Evolutionary conservation across 2,888 invertebrate species (phyloP).

Genomic region (Caenorhabditis drosophilae): DNA sequence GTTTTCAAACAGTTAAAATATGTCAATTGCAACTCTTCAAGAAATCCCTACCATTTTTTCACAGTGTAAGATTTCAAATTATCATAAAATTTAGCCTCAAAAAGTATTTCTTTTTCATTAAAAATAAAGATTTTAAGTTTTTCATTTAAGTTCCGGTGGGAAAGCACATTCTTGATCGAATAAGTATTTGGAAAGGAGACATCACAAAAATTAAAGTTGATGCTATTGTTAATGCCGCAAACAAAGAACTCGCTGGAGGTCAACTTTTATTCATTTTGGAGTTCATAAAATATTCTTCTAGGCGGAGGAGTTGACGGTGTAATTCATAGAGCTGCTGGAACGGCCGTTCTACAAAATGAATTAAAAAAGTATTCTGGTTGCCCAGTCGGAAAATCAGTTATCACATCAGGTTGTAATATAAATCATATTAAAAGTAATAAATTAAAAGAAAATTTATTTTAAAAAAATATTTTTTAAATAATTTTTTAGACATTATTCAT

Average conservation of each 20-base stretch:
- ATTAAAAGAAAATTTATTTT: not conserved
- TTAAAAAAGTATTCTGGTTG: conserved; percentile 79
- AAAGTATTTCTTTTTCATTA: no score
- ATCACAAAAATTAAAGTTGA: conserved; percentile 85
- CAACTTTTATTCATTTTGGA: no score
- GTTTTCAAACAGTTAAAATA: conserved; percentile 1
- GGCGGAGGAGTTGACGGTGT: conserved; percentile 81
- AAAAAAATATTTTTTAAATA: not conserved
- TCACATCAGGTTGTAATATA: conserved; percentile 82
- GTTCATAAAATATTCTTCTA: no score
- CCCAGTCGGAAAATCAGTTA: conserved; percentile 82
- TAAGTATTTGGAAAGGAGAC: conserved; percentile 75
- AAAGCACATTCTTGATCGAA: conserved; percentile 34
- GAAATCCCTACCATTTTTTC: conserved; percentile 40
- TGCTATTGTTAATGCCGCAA: conserved; percentile 89
- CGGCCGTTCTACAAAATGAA: conserved; percentile 73
- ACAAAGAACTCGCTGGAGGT: conserved; percentile 81
- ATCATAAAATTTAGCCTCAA: not conserved
- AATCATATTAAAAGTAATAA: conserved; percentile 78
- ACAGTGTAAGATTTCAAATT: conserved; percentile 19
- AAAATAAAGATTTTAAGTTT: conserved; percentile 1
- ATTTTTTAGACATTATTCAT: conserved; percentile 82
- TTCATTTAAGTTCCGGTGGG: conserved; percentile 30
- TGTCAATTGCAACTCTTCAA: conserved; percentile 9
- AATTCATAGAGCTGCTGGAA: conserved; percentile 83